A percentile compares a stretch with the other conserved stretches of the same genome.
phyloP scores from a whole-genome alignment of 2,888 invertebrate genomes.

The Synergus umbraculus region DNA sequence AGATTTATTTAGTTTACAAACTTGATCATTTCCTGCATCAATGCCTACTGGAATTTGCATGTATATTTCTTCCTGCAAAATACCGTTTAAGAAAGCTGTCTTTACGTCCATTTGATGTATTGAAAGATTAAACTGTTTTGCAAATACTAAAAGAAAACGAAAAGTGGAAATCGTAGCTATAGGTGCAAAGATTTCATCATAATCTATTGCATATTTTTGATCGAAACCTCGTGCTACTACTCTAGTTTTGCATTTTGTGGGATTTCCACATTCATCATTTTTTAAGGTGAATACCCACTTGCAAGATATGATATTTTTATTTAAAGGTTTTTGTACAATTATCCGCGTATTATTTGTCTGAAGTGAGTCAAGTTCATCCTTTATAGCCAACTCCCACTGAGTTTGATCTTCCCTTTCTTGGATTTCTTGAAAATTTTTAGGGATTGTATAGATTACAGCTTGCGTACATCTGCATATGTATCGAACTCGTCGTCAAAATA shows the following conservation, averaged over 20 bases:
- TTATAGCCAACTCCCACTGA: slow-evolving; percentile 48
- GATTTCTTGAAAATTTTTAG: slow-evolving; percentile 42
- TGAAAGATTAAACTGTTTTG: slow-evolving; percentile 47
- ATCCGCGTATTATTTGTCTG: slow-evolving; percentile 47
- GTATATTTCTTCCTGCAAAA: slow-evolving; percentile 48
- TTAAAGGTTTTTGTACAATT: slow-evolving; percentile 10
- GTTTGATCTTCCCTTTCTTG: slow-evolving; percentile 43
- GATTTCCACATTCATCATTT: slow-evolving; percentile 45
- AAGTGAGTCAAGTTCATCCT: slow-evolving; percentile 49
- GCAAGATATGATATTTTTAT: slow-evolving; percentile 20
- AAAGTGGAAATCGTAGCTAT: slow-evolving; percentile 50
- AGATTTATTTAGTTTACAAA: too few relatives aligned
- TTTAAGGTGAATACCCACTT: slow-evolving; percentile 57
- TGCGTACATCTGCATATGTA: not conserved
- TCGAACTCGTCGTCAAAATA: not conserved
- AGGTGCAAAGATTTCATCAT: slow-evolving; percentile 47
- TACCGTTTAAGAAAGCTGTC: slow-evolving; percentile 48
- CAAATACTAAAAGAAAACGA: slow-evolving; percentile 51
- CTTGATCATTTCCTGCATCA: too few relatives aligned
- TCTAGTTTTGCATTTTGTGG: slow-evolving; percentile 47
- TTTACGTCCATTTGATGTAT: slow-evolving; percentile 47
- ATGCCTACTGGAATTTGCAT: too few relatives aligned
- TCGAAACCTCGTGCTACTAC: slow-evolving; percentile 41
- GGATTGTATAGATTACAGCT: not conserved
- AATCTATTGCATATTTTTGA: slow-evolving; percentile 45